Percentiles rank a stretch among this genome's conserved stretches.
Conservation (phyloP, 2,797 vertebrate genomes). For the Rousettus madagascariensis region DNA sequence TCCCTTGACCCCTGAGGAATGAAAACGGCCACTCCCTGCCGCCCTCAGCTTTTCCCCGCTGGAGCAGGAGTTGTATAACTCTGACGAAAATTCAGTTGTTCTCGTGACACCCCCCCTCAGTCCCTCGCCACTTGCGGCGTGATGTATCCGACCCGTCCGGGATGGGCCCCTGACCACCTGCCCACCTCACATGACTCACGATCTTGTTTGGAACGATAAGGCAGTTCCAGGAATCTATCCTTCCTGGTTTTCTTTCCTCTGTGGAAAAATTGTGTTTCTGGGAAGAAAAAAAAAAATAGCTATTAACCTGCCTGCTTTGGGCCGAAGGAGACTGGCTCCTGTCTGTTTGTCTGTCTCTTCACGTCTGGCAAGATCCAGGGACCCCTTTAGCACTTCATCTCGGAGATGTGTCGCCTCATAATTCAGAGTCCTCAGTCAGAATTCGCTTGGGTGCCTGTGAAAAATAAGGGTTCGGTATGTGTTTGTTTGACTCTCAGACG, state of each 20-base stretch:
- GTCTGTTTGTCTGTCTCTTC: constrained; percentile 36
- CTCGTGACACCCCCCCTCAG: neutral
- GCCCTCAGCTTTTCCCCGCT: constrained; percentile 1
- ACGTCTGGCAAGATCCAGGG: neutral
- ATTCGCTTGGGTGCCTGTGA: neutral
- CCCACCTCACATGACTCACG: neutral
- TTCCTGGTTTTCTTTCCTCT: neutral
- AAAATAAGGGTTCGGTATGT: constrained; percentile 21
- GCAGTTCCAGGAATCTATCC: neutral
- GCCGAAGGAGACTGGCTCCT: neutral
- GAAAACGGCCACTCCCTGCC: neutral
- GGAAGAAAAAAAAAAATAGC: neutral
- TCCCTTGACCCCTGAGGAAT: constrained; percentile 59
- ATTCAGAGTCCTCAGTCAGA: neutral
- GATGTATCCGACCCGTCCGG: neutral
- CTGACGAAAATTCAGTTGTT: constrained; percentile 37
- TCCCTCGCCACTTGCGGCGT: neutral
- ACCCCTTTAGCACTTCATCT: neutral
- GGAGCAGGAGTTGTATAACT: constrained; percentile 21
- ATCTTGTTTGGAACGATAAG: neutral
- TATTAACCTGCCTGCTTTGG: neutral
- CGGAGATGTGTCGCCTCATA: neutral
- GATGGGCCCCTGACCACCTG: neutral
- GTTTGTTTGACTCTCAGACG: constrained; percentile 31
- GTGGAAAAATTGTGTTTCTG: neutral